A percentile compares a stretch with the other conserved stretches of the same genome.
Conservation (phyloP, 2,113 vertebrate genomes). For the Loxodonta africana region DNA sequence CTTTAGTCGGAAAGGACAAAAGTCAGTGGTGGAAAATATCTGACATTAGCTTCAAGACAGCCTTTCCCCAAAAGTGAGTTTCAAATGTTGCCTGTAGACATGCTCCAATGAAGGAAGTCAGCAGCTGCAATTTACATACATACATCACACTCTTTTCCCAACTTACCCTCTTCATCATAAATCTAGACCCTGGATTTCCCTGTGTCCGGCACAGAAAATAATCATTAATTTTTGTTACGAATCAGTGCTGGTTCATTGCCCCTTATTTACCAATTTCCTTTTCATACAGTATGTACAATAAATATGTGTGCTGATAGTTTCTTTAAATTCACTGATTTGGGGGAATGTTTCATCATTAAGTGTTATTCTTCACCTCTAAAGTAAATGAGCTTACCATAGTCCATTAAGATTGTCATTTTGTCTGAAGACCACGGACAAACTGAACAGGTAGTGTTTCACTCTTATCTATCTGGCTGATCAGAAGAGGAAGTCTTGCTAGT, state of each 20-base stretch:
- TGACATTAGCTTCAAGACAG: neutral
- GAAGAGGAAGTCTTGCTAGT: constrained; percentile 85
- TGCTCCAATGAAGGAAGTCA: neutral
- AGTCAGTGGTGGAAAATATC: neutral
- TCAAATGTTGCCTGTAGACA: neutral
- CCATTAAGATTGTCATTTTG: constrained; percentile 79
- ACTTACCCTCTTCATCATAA: neutral
- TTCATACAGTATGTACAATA: constrained; percentile 29
- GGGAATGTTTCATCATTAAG: constrained; percentile 20
- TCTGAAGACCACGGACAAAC: constrained; percentile 58
- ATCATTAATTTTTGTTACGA: neutral
- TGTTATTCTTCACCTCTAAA: constrained; percentile 57
- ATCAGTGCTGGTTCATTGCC: neutral
- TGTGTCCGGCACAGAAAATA: neutral
- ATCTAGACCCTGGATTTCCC: neutral
- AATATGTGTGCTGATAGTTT: neutral
- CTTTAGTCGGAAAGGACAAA: neutral
- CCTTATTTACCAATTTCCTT: neutral
- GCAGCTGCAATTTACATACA: neutral
- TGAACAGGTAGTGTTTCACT: constrained; percentile 86
- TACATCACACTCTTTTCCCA: neutral
- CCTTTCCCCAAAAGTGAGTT: neutral
- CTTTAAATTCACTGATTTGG: constrained; percentile 16
- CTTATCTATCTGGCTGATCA: constrained; percentile 87
- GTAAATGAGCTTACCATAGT: constrained; percentile 68